A percentile compares a stretch with the other conserved stretches of the same genome.
These are phyloP conservation scores for Blennius ocellaris DNA, from an alignment of 2,113 vertebrate species.

Conservation along the genomic window DNA sequence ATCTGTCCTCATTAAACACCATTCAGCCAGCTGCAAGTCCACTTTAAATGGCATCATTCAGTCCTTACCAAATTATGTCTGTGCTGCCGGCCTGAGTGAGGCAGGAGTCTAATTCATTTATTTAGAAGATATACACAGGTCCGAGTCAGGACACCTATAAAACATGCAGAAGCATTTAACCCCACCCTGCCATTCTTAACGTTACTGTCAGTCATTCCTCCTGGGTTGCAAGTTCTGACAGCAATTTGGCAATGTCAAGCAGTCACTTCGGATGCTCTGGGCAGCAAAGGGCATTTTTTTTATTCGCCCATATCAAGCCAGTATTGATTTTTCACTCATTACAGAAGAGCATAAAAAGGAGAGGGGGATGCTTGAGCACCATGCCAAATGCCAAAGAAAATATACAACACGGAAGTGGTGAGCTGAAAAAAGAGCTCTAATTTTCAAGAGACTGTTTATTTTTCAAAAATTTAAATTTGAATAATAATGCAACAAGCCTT, in stretches of 20 bases:
- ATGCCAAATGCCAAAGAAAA: slow-evolving; percentile 63
- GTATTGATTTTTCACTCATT: slow-evolving; percentile 75
- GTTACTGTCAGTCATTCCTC: slow-evolving; percentile 77
- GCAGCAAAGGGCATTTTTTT: slow-evolving; percentile 71
- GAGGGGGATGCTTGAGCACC: slow-evolving; percentile 36
- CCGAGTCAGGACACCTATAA: slow-evolving; percentile 73
- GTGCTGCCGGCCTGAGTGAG: slow-evolving; percentile 27
- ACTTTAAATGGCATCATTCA: slow-evolving; percentile 78
- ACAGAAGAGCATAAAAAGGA: slow-evolving; percentile 69
- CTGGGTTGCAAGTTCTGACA: slow-evolving; percentile 73
- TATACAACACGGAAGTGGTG: slow-evolving; percentile 8
- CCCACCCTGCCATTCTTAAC: slow-evolving; percentile 67
- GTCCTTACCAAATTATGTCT: slow-evolving; percentile 69
- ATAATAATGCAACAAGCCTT: no score
- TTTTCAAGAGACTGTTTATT: no score
- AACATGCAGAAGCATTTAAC: slow-evolving; percentile 68
- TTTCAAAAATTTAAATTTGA: no score
- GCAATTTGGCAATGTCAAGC: slow-evolving; percentile 68
- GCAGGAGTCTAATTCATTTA: slow-evolving; percentile 62
- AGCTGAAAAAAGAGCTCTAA: neutral
- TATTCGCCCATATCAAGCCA: slow-evolving; percentile 62
- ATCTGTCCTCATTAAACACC: slow-evolving; percentile 82
- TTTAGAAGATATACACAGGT: slow-evolving; percentile 74
- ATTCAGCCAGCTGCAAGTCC: slow-evolving; percentile 57
- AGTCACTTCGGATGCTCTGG: slow-evolving; percentile 41